Conservation (phyloP, 2,797 vertebrate species). For the Gallinago nigripennis region DNA sequence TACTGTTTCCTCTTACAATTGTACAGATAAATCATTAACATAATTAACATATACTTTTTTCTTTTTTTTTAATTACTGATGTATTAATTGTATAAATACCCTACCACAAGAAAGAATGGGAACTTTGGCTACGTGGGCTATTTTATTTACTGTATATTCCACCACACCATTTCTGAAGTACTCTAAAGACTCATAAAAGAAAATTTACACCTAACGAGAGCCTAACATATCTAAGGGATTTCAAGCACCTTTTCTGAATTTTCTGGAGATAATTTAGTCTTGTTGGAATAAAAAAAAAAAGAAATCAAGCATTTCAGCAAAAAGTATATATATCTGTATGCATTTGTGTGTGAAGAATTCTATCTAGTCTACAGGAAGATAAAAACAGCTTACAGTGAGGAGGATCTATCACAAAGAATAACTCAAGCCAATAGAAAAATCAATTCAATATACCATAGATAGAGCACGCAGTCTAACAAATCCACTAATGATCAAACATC, state of each 20-base stretch:
- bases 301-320: neutral
- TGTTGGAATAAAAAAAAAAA: neutral
- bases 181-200: neutral
- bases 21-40: neutral
- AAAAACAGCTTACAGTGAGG: neutral
- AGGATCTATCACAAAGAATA: conserved; percentile 26
- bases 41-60: too few species aligned
- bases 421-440: conserved; percentile 25
- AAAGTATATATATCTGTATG: neutral
- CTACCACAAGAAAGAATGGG: neutral
- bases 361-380: conserved; percentile 9
- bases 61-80: neutral
- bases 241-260: conserved; percentile 7
- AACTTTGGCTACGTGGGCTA: neutral
- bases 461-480: neutral
- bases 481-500: neutral
- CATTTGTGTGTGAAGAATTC: neutral
- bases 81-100: neutral
- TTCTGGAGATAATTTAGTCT: neutral
- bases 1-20: neutral
- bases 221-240: neutral
- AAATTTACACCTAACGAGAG: neutral
- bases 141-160: neutral
- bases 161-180: neutral
- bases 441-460: neutral